A percentile compares a stretch with the other conserved stretches of the same genome.
phyloP scores from a whole-genome alignment of 2,113 vertebrate species.

The Varanus komodoensis region DNA sequence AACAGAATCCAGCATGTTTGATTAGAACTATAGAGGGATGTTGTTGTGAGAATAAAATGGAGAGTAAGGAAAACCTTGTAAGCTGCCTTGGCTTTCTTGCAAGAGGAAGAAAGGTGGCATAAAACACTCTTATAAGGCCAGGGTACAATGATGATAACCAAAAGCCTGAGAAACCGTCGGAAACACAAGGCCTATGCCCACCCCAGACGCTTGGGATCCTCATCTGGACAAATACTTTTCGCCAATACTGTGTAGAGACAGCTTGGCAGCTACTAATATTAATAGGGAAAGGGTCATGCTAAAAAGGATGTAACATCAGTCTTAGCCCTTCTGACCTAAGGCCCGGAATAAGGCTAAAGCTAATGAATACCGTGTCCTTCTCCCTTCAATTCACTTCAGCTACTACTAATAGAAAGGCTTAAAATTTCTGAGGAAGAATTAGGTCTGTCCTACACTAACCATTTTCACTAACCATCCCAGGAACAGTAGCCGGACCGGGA shows the following conservation, averaged over 20 bases:
- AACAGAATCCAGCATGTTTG: too few species aligned
- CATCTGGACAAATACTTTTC: background rate
- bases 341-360: too few species aligned
- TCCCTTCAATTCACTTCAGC: too few species aligned
- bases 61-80: too few species aligned
- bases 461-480: background rate
- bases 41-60: too few species aligned
- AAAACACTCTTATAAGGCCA: too few species aligned
- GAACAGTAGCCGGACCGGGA: background rate
- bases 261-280: background rate
- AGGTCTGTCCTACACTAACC: too few species aligned
- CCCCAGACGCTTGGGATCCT: background rate
- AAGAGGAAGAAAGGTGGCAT: too few species aligned
- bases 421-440: background rate
- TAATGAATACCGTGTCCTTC: too few species aligned
- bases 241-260: background rate
- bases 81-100: too few species aligned
- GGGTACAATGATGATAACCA: background rate
- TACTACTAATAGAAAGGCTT: too few species aligned
- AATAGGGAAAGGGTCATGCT: background rate
- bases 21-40: too few species aligned
- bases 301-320: background rate
- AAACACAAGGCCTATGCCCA: background rate
- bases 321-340: background rate
- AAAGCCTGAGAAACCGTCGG: background rate